Base-by-base conservation (phyloP, 2,888 invertebrate species). In the Cinara cedri region DNA sequence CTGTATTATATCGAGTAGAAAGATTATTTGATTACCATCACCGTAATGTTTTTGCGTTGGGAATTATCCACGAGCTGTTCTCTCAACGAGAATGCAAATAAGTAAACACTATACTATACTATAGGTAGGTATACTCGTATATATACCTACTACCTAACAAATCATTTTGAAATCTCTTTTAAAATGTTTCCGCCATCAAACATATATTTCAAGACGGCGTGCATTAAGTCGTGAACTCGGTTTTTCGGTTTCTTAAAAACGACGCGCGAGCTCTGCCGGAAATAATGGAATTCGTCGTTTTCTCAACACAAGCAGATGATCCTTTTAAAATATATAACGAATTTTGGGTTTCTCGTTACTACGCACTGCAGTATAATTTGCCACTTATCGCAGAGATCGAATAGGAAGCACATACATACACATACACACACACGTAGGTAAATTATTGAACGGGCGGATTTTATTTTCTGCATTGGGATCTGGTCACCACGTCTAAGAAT, bases 111-210 rank as follows among this genome's bases (percentile, higher is more conserved):
- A n/a, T n/a, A n/a, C n/a, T n/a, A n/a, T n/a, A n/a, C n/a, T n/a
- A n/a, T n/a, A n/a, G n/a, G n/a, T n/a, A n/a, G n/a, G n/a, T n/a
- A n/a, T n/a, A 26, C 24, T 34, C 34, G 34, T 34, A n/a, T n/a
- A n/a, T n/a, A n/a, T n/a, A n/a, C n/a, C n/a, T n/a, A n/a, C n/a
- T n/a, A n/a, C n/a, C 34, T 3, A 4, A 34, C 34, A 34, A 4
- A 9, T 62, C 34, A 49, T 60, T 60, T 60, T 60, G 60, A 62
- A 72, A 72, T 62, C 60, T 72, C 49, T 72, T 72, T 72, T 14
- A 16, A 72, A 72, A 60, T 19, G 19, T 62, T 60, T 49, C 19
- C 9, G 19, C 26, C 3, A 19, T 42, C 26, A 26, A 46, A 46
- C n/a, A 21, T n/a, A n/a, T n/a, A n/a, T 72, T 34, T 34, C 6